phyloP scores from a whole-genome alignment of 2,797 vertebrate genomes.

The Ptychadena robeensis region DNA sequence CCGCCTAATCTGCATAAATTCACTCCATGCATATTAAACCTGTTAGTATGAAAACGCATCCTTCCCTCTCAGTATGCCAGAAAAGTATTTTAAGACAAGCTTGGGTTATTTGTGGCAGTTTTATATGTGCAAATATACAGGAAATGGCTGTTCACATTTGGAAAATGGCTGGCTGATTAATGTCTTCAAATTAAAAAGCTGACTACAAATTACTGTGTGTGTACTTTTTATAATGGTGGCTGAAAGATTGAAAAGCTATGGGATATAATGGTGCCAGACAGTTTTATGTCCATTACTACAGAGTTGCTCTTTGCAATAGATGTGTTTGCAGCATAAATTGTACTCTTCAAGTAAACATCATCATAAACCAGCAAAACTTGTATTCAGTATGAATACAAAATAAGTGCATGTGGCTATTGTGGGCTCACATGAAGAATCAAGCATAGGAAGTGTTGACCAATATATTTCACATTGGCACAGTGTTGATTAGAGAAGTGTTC shows the following conservation, averaged over 20 bases:
- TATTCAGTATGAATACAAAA: no score
- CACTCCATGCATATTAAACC: neutral
- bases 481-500: no score
- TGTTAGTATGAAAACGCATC: neutral
- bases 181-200: slow-evolving; percentile 37
- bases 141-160: slow-evolving; percentile 40
- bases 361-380: no score
- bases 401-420: no score
- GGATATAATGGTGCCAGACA: neutral
- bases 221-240: slow-evolving; percentile 5
- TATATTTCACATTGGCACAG: no score
- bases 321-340: neutral
- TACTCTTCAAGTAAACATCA: no score
- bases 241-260: slow-evolving; percentile 13
- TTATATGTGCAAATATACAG: slow-evolving; percentile 11
- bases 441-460: no score
- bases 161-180: neutral
- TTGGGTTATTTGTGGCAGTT: neutral
- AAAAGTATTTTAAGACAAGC: neutral
- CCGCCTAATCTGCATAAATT: neutral
- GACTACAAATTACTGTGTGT: slow-evolving; percentile 24
- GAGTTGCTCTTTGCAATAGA: neutral
- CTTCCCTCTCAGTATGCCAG: neutral
- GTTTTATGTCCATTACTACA: slow-evolving; percentile 1
- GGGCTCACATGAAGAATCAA: no score